A percentile compares a stretch with the other conserved stretches of the same genome.
Conservation (phyloP, 2,113 vertebrate genomes). For the Spilogale gracilis region DNA sequence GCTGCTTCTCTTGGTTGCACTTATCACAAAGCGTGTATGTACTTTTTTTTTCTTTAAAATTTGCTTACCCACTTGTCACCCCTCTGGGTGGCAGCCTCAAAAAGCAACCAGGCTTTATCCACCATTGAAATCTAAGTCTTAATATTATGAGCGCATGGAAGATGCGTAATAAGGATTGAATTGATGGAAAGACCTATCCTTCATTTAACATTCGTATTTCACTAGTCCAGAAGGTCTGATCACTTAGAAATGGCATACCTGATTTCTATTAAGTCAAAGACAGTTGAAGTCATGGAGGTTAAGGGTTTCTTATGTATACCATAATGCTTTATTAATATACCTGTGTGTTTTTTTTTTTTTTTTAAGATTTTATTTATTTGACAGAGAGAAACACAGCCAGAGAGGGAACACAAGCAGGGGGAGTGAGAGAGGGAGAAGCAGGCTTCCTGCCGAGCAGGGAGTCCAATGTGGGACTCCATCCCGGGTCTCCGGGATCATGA, state of each 20-base stretch:
- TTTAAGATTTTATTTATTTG: too few species aligned
- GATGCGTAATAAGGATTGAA: not conserved
- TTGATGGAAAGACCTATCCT: not conserved
- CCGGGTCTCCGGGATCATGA: too few species aligned
- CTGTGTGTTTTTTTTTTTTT: not conserved
- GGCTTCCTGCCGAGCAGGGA: too few species aligned
- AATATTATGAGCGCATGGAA: not conserved
- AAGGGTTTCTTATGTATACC: not conserved
- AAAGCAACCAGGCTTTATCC: not conserved
- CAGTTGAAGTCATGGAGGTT: not conserved
- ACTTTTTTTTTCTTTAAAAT: not conserved
- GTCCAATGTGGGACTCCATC: too few species aligned
- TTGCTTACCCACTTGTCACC: constrained; percentile 64
- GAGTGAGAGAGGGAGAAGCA: too few species aligned
- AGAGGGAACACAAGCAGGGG: too few species aligned
- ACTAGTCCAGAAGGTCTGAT: not conserved
- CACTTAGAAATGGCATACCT: not conserved
- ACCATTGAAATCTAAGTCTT: not conserved
- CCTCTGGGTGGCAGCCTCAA: not conserved
- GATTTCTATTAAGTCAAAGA: constrained; percentile 7
- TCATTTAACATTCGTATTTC: not conserved
- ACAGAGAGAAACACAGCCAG: too few species aligned
- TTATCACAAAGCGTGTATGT: not conserved
- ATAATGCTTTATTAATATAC: not conserved
- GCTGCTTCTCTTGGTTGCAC: constrained; percentile 51